Percentiles rank a stretch among this genome's conserved stretches.
These are phyloP conservation scores for Limnephilus rhombicus DNA, from an alignment of 2,888 invertebrate species.

Conservation along the genomic window DNA sequence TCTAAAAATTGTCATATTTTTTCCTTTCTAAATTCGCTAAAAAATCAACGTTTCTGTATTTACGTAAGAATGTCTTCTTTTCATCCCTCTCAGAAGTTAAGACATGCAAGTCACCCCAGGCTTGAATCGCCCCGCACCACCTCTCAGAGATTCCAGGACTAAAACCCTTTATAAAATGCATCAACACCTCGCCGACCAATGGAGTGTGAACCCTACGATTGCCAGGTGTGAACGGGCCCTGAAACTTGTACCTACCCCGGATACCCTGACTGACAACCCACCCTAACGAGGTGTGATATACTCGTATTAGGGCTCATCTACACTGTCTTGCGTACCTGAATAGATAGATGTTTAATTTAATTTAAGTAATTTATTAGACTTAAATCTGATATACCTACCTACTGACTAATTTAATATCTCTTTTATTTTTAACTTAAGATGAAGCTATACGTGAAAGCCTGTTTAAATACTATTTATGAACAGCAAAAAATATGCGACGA, in stretches of 20 bases:
- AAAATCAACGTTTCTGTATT: neutral
- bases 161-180: constrained; percentile 42
- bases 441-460: too few relatives aligned
- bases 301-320: neutral
- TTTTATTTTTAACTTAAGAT: too few relatives aligned
- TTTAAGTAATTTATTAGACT: too few relatives aligned
- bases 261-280: neutral
- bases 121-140: neutral
- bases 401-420: too few relatives aligned
- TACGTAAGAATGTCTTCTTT: neutral
- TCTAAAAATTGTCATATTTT: neutral
- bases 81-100: neutral
- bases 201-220: constrained; percentile 21
- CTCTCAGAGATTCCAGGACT: neutral
- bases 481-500: too few relatives aligned
- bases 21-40: neutral
- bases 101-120: neutral
- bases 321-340: neutral
- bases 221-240: constrained; percentile 39
- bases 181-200: constrained; percentile 29
- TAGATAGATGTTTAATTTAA: too few relatives aligned
- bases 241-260: neutral
- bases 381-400: too few relatives aligned
- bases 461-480: too few relatives aligned
- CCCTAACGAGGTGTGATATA: neutral